A percentile compares a stretch with the other conserved stretches of the same genome.
Conservation (phyloP, 2,797 vertebrate species). For the Danio aesculapii region DNA sequence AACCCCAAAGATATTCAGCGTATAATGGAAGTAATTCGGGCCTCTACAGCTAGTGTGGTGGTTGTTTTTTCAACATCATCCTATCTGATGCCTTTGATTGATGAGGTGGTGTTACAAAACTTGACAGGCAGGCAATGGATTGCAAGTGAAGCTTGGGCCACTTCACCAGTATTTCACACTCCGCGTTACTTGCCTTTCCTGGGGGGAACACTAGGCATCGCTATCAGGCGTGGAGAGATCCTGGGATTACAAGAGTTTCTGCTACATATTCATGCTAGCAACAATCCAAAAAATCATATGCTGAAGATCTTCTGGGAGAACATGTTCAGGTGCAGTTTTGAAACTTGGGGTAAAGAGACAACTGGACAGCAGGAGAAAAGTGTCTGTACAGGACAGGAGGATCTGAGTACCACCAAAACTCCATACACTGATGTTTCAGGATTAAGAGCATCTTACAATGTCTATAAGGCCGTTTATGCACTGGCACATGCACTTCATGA, state of each 20-base stretch:
- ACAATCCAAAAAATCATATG: constrained; percentile 48
- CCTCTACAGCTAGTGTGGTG: constrained; percentile 49
- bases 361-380: constrained; percentile 12
- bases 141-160: constrained; percentile 57
- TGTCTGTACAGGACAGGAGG: constrained; percentile 69
- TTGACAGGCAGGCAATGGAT: constrained; percentile 56
- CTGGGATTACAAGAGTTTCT: constrained; percentile 68
- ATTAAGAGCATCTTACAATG: constrained; percentile 71
- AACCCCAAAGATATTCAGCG: constrained; percentile 49
- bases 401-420: constrained; percentile 65
- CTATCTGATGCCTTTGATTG: constrained; percentile 57
- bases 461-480: constrained; percentile 77
- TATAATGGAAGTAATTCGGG: constrained; percentile 47
- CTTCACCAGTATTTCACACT: constrained; percentile 2
- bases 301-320: constrained; percentile 55
- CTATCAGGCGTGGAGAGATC: constrained; percentile 66
- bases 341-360: not conserved
- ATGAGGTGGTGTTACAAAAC: constrained; percentile 52
- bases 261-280: constrained; percentile 44
- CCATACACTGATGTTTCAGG: constrained; percentile 73
- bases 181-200: constrained; percentile 10
- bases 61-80: constrained; percentile 51
- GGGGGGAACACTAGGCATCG: not conserved
- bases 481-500: constrained; percentile 73
- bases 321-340: constrained; percentile 24